A percentile compares a stretch with the other conserved stretches of the same genome.
These are phyloP conservation scores for Acanthosoma haemorrhoidale DNA, from an alignment of 2,888 invertebrate genomes.

Conservation along the genomic window DNA sequence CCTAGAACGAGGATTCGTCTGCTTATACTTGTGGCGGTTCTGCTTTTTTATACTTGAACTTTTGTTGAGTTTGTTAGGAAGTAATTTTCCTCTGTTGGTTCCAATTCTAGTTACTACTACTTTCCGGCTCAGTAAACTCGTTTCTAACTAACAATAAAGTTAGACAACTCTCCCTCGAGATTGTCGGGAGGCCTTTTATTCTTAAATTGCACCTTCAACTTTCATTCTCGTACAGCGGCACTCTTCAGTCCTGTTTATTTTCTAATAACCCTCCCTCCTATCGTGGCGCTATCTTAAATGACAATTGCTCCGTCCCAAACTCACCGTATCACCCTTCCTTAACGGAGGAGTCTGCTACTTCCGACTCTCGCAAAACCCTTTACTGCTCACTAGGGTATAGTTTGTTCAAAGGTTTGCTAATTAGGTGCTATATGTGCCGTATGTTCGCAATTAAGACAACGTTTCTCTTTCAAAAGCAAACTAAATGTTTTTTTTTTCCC, in stretches of 20 bases:
- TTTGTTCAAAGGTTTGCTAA: too few relatives aligned
- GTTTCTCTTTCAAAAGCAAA: too few relatives aligned
- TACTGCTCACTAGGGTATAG: too few relatives aligned
- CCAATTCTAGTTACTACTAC: neutral
- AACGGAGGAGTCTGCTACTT: too few relatives aligned
- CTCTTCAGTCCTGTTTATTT: conserved; percentile 1
- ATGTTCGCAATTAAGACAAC: too few relatives aligned
- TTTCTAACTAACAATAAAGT: neutral
- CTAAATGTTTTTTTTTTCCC: too few relatives aligned
- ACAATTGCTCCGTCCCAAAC: neutral
- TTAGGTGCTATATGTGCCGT: too few relatives aligned
- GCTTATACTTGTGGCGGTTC: too few relatives aligned
- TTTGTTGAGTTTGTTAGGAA: neutral
- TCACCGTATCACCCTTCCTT: neutral
- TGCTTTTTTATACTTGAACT: neutral
- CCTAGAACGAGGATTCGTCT: too few relatives aligned
- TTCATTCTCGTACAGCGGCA: neutral
- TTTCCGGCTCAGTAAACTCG: neutral
- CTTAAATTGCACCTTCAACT: neutral
- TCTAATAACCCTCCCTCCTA: neutral
- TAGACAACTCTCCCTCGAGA: neutral
- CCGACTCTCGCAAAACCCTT: too few relatives aligned
- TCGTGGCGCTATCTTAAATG: neutral
- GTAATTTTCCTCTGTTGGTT: neutral
- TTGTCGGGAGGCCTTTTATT: neutral